Conservation (phyloP, 2,888 invertebrate genomes). For the Rotaria sp. region DNA sequence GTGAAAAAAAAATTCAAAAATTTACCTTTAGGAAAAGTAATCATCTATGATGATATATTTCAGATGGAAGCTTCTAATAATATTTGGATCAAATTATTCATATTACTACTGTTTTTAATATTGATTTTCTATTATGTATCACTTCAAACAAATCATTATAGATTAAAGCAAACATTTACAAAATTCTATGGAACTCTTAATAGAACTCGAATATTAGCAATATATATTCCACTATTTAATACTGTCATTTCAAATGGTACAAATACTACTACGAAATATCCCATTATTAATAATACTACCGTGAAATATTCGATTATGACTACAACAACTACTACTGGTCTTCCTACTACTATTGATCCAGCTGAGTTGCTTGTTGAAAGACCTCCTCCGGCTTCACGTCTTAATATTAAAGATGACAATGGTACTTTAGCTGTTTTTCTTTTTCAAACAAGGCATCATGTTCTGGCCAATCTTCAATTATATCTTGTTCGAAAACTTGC, state of each 20-base stretch:
- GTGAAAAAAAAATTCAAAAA: too few species aligned
- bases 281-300: not conserved
- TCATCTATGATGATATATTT: not conserved
- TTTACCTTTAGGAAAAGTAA: too few species aligned
- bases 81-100: not conserved
- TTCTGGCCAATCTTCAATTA: not conserved
- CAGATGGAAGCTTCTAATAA: not conserved
- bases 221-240: not conserved
- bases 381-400: not conserved
- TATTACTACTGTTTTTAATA: not conserved
- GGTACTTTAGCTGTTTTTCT: not conserved
- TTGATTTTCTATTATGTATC: not conserved
- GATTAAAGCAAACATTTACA: not conserved
- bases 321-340: not conserved
- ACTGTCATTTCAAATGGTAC: too few species aligned
- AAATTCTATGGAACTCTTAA: not conserved
- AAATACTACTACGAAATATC: not conserved
- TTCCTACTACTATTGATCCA: not conserved
- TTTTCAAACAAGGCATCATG: not conserved
- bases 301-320: not conserved
- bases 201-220: not conserved
- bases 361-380: not conserved
- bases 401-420: not conserved
- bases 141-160: not conserved
- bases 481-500: slow-evolving; percentile 1